Percentiles rank a stretch among this genome's conserved stretches.
Conservation (phyloP, 2,888 invertebrate species). For the Glomeris marginata region DNA sequence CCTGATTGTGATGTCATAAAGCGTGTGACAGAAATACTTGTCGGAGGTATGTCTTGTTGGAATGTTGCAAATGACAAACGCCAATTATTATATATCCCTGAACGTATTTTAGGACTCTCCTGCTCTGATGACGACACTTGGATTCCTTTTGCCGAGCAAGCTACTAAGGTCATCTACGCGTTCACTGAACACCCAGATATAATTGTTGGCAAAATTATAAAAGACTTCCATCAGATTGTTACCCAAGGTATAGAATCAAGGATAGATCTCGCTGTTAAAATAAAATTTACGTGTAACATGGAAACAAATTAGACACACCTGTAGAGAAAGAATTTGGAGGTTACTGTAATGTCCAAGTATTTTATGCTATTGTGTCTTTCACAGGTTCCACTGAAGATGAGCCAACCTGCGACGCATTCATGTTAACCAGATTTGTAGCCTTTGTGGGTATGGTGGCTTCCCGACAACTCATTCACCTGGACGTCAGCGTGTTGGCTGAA, state of each 20-base stretch:
- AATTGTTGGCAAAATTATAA: constrained; percentile 27
- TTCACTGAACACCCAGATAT: constrained; percentile 44
- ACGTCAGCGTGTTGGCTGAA: constrained; percentile 67
- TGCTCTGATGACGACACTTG: constrained; percentile 36
- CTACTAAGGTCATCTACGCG: constrained; percentile 44
- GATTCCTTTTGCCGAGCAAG: constrained; percentile 41
- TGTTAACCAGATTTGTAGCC: constrained; percentile 35
- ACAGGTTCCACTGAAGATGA: neutral
- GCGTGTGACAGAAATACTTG: no score
- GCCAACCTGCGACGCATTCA: neutral
- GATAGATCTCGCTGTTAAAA: no score
- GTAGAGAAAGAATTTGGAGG: neutral
- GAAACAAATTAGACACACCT: neutral
- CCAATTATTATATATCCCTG: neutral
- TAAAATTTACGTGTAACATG: no score
- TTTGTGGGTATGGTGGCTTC: constrained; percentile 59
- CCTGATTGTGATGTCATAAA: no score
- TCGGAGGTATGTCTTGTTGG: neutral
- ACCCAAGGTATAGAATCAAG: no score
- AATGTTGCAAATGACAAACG: no score
- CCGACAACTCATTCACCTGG: constrained; percentile 64
- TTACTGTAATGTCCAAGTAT: neutral
- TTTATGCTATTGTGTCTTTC: neutral
- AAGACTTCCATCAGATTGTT: constrained; percentile 17
- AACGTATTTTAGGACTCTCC: constrained; percentile 29